Percentiles rank a stretch among this genome's conserved stretches.
Evolutionary conservation across 2,113 vertebrate genomes (phyloP).

Genomic region (Labeo catla): DNA sequence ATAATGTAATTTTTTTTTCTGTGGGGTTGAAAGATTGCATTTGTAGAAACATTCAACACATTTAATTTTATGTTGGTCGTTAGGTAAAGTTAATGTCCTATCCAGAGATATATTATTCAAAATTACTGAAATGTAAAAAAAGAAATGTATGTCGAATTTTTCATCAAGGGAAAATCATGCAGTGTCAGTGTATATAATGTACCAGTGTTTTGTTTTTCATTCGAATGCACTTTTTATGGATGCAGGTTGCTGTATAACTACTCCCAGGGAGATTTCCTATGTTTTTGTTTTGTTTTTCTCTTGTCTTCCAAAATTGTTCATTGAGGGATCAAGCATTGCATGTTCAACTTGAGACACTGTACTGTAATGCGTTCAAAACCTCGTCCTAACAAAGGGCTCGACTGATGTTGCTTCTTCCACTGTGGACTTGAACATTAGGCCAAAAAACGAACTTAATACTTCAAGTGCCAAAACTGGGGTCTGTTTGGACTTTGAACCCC

Average conservation of each 20-base stretch:
- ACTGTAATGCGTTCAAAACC: slow-evolving; percentile 16
- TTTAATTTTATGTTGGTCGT: neutral
- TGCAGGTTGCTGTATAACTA: slow-evolving; percentile 58
- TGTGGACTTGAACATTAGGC: slow-evolving; percentile 32
- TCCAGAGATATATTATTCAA: slow-evolving; percentile 11
- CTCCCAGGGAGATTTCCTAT: slow-evolving; percentile 45
- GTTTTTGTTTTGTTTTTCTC: neutral
- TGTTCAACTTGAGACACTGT: neutral
- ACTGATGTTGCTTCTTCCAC: slow-evolving; percentile 16
- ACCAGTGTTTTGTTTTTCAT: slow-evolving; percentile 57
- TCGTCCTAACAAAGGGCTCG: slow-evolving; percentile 30
- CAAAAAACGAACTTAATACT: slow-evolving; percentile 25
- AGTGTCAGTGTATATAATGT: slow-evolving; percentile 37
- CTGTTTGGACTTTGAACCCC: neutral
- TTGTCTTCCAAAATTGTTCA: slow-evolving; percentile 44
- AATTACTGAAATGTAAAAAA: slow-evolving; percentile 11
- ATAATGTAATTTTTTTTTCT: neutral
- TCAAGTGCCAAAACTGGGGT: slow-evolving; percentile 55
- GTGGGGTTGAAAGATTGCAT: slow-evolving; percentile 33
- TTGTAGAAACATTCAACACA: slow-evolving; percentile 21
- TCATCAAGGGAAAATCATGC: slow-evolving; percentile 34
- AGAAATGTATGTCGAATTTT: slow-evolving; percentile 19
- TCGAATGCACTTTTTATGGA: slow-evolving; percentile 68
- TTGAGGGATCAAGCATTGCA: slow-evolving; percentile 40
- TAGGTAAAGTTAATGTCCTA: neutral